Percentiles rank a stretch among this genome's conserved stretches.
These are phyloP conservation scores for Drosophila kohkoa DNA, from an alignment of 1,140 invertebrate genomes.

Conservation along the genomic window DNA sequence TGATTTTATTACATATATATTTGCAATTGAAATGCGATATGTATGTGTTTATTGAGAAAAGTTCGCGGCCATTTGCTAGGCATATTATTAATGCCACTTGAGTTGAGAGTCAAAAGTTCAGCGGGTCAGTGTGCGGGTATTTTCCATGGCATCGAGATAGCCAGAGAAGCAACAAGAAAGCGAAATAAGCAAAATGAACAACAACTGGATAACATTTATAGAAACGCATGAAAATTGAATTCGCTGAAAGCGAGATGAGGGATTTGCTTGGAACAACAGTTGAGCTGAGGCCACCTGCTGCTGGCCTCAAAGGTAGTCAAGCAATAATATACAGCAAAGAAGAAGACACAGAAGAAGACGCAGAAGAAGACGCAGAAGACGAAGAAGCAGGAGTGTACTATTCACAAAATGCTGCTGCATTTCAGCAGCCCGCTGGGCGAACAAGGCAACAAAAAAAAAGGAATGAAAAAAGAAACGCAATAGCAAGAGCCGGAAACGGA, in stretches of 20 bases:
- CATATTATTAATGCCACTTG: neutral
- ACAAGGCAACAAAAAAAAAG: conserved; percentile 2
- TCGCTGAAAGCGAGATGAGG: neutral
- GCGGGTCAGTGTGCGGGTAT: neutral
- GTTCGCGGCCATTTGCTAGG: neutral
- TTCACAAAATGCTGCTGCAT: conserved; percentile 1
- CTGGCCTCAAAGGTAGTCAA: neutral
- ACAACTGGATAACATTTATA: conserved; percentile 22
- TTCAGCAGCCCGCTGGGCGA: conserved; percentile 4
- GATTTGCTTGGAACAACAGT: neutral
- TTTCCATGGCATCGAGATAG: neutral
- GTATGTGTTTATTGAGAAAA: neutral
- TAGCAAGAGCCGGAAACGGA: conserved; percentile 34
- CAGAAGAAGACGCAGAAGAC: neutral
- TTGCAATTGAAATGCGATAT: no score
- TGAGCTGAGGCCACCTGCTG: conserved; percentile 8
- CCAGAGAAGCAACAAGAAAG: neutral
- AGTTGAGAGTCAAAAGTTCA: neutral
- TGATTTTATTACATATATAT: no score
- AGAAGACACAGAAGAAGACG: neutral
- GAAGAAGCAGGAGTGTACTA: no score
- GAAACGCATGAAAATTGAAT: conserved; percentile 11
- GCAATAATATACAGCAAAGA: no score
- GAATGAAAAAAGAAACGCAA: neutral
- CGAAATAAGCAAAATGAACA: conserved; percentile 4